Evolutionary conservation across 92 coral and sea anemone species (phyloP), one percentile per base, ranked within the genome.

Genomic region (Paramuricea clavata): DNA sequence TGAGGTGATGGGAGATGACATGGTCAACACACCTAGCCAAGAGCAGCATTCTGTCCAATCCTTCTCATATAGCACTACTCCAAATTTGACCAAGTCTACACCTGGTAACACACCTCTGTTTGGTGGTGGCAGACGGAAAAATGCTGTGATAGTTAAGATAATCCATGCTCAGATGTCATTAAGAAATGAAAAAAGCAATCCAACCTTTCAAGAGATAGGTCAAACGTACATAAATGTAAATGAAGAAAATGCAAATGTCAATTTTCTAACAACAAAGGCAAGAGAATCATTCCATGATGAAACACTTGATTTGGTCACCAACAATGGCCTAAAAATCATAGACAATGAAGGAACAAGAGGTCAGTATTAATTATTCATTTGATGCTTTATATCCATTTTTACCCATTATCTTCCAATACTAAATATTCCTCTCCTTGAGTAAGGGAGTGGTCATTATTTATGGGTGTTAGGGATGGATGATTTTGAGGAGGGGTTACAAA

Each of bases 311-410:
- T 76, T 91, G 79, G 88, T 83, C 69, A 69, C 92, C 25, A 71
- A 82, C 35, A 88, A 91, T 43, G 90, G 94, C 57, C 41, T 88
- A 69, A 88, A 71, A 57, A 82, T 88, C 43, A 78, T 61, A 6
- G 94, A 91, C 72, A 80, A 84, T 31, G 87, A 87, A 60, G 94
- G 94, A 60, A 84, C 92, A 69, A 54, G 83, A 81, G 91, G 81
- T 60, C 59, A 32, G 74, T 49, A 70, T 71, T 54, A 0, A 23
- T 34, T 25, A 8, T 56, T 56, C 7, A 23, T 56, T 56, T 16
- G 8, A 34, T 70, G 10, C 43, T 12, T 62, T 70, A 33, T 70
- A 34, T 70, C 3, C 76, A 70, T 43, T 34, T 43, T 22, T 76
- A 44, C 30, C n/a, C n/a, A n/a, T n/a, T n/a, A n/a, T n/a, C n/a